Conservation (phyloP, 2,888 invertebrate species). For the Trimorus sp. region DNA sequence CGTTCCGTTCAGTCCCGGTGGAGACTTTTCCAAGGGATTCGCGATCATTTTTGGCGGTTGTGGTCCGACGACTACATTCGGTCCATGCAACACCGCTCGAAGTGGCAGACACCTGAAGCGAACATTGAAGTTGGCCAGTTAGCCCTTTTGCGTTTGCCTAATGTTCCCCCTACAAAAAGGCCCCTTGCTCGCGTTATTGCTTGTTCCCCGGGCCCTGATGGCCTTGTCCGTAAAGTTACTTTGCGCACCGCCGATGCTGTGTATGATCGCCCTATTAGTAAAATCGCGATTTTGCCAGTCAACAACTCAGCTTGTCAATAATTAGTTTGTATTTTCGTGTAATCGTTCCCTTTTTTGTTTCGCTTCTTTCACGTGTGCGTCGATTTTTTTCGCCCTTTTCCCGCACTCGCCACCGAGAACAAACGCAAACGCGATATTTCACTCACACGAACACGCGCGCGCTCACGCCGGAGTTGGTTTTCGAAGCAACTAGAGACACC, state of each 20-base stretch:
- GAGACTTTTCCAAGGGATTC: background rate
- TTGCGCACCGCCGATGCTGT: slow-evolving; percentile 3
- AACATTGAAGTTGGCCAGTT: background rate
- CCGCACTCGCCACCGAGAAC: slow-evolving; percentile 27
- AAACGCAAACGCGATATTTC: slow-evolving; percentile 65
- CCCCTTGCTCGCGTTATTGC: slow-evolving; percentile 17
- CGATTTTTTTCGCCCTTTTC: slow-evolving; percentile 1
- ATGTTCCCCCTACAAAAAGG: slow-evolving; percentile 13
- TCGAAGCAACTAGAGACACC: slow-evolving; percentile 63
- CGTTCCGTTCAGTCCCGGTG: slow-evolving; percentile 15
- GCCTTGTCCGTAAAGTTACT: slow-evolving; percentile 4
- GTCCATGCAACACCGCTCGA: slow-evolving; percentile 19
- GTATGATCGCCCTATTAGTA: slow-evolving; percentile 8
- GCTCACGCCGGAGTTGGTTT: slow-evolving; percentile 60
- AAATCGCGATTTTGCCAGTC: background rate
- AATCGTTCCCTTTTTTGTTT: background rate
- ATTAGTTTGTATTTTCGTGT: too few species aligned
- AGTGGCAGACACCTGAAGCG: slow-evolving; percentile 6
- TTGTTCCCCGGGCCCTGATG: slow-evolving; percentile 2
- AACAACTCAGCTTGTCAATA: too few species aligned
- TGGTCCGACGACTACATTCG: slow-evolving; percentile 20
- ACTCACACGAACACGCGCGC: slow-evolving; percentile 39
- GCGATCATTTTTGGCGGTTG: slow-evolving; percentile 11
- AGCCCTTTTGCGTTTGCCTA: background rate
- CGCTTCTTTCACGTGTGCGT: too few species aligned